Evolutionary conservation across 2,888 invertebrate genomes (phyloP).

Genomic region (Eristalinus sepulchralis): DNA sequence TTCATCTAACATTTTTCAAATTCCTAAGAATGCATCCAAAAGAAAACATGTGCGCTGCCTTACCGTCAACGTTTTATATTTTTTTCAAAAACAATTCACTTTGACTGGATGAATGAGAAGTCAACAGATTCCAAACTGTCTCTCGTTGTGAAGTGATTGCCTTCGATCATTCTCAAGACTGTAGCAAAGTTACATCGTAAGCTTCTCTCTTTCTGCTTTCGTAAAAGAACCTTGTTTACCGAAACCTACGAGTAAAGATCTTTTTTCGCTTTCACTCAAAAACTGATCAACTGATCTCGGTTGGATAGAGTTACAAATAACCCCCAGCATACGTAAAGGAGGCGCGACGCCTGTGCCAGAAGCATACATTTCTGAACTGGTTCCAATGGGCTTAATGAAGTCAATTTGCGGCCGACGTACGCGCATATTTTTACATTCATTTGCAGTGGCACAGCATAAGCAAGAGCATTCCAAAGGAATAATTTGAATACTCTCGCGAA

Average conservation of each 20-base stretch:
- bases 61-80: too few species aligned
- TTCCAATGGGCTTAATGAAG: background rate
- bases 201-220: too few species aligned
- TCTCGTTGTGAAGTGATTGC: too few species aligned
- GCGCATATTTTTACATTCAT: background rate
- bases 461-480: background rate
- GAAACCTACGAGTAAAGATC: background rate
- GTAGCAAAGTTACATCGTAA: too few species aligned
- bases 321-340: background rate
- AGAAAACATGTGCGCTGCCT: too few species aligned
- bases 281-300: too few species aligned
- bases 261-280: background rate
- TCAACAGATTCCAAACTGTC: too few species aligned
- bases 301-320: background rate
- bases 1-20: too few species aligned
- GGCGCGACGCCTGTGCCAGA: background rate
- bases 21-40: background rate
- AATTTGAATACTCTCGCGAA: background rate
- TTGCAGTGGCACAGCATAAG: background rate
- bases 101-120: too few species aligned
- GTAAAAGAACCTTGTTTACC: too few species aligned
- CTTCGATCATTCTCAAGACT: too few species aligned
- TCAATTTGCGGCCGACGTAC: background rate
- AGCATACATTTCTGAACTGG: background rate
- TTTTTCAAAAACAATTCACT: too few species aligned